Evolutionary conservation across 1,140 invertebrate genomes (phyloP), one percentile per base, ranked within the genome.

Genomic region (Neelides sp.): DNA sequence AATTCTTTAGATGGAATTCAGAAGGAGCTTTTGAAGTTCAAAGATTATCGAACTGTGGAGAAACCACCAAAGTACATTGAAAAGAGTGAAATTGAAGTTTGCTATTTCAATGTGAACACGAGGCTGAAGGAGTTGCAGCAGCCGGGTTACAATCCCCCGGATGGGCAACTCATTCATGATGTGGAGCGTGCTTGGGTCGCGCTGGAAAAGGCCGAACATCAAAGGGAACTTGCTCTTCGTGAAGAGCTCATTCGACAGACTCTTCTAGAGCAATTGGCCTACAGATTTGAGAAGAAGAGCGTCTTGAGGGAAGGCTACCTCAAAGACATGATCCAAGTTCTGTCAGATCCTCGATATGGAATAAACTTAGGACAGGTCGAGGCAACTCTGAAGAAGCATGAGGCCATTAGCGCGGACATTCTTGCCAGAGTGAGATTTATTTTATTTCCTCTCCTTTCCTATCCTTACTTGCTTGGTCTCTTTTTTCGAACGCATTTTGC

Each of bases 31-130:
- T 66, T 87, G 12, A 71, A 78, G 24, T 98, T 98, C 69, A 97
- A 96, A 65, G 81, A 92, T 62, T 98, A 98, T 68, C 75, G 93
- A 59, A 97, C 91, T 0, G 78, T 91, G 19, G 94, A 98, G 67
- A 98, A 98, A 72, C 94, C 94, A 12, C 92, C 92, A 48, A 98
- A 97, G 78, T 98, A 96, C 66, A 91, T 85, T 65, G 93, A 98
- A 68, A 78, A 89, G 43, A 94, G 89, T 50, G 92, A 97, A 71
- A 89, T 98, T 57, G 95, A 98, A 72, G 93, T 87, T 0, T 70
- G 94, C 12, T 95, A 87, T 62, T 98, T 98, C 65, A 83, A 90
- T 64, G 95, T 98, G 61, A 96, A 98, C 66, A 94, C 92, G 0
- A 82, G 91, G 65, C 73, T 95, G 51, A 97, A 95, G 66, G 89